These are phyloP conservation scores for Drosophila lacertosa DNA, from an alignment of 1,140 invertebrate genomes.

Conservation along the genomic window DNA sequence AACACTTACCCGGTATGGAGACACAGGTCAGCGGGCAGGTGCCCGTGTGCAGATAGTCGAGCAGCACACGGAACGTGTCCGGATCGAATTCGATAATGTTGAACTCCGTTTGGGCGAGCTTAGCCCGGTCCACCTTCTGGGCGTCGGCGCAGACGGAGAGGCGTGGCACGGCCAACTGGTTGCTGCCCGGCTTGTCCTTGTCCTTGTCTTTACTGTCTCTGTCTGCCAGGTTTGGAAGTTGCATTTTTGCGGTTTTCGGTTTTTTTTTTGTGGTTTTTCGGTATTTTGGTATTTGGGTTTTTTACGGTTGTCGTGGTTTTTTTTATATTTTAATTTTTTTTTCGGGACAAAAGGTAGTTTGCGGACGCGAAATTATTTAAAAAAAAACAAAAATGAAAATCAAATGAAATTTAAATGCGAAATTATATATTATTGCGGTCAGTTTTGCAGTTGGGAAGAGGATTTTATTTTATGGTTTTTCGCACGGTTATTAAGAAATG, in stretches of 20 bases:
- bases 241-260: constrained; percentile 14
- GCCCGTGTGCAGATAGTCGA: constrained; percentile 96
- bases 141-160: constrained; percentile 96
- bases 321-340: constrained; percentile 11
- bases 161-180: constrained; percentile 91
- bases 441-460: not conserved
- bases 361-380: constrained; percentile 22
- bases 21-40: constrained; percentile 95
- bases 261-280: constrained; percentile 23
- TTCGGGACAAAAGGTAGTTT: constrained; percentile 9
- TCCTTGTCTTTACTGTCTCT: constrained; percentile 92
- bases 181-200: constrained; percentile 89
- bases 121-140: constrained; percentile 95
- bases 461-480: too few species aligned
- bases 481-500: constrained; percentile 27
- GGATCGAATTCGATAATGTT: constrained; percentile 97
- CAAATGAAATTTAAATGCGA: constrained; percentile 24
- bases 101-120: constrained; percentile 97
- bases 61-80: constrained; percentile 94
- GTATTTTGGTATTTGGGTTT: constrained; percentile 36
- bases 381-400: constrained; percentile 20
- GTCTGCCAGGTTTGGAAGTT: constrained; percentile 85
- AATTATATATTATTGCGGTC: constrained; percentile 21
- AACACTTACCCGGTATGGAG: constrained; percentile 92
- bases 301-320: constrained; percentile 37